Evolutionary conservation across 1,140 invertebrate species (phyloP), one percentile per base, ranked within the genome.

Genomic region (Leptinotarsa texana): DNA sequence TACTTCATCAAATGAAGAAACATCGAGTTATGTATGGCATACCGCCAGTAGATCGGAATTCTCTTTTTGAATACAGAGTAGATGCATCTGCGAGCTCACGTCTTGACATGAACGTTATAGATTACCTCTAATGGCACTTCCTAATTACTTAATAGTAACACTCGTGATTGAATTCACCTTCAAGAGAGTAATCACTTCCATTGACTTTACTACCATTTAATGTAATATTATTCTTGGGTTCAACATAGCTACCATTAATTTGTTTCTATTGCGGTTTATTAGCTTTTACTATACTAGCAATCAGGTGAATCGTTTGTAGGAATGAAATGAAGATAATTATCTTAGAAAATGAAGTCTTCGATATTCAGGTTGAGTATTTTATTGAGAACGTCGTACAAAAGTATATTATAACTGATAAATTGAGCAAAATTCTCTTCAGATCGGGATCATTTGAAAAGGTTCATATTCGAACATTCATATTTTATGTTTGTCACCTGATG

Each of bases 131-230:
- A 57, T 57, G 51, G n/a, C n/a, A 57, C 51, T 57, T 42, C 51
- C 51, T 57, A 57, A 57, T 18, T 57, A 57, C 51, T 57, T 57
- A 57, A 57, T 57, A 57, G 51, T 57, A 57, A 57, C 51, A 57
- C 15, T 57, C 51, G 51, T 57, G 51, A 57, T 57, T 57, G n/a
- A 57, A 57, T 57, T 57, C 51, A 57, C 17, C 51, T 57, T 57
- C n/a, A 57, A 18, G n/a, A 57, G 51, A 57, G 51, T 57, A 57
- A 57, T 57, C 51, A 57, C 51, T 57, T 57, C 51, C 51, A 57
- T 57, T 57, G 51, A 18, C 51, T 57, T 15, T 15, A 57, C 51
- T 17, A 57, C 51, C 15, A 57, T 57, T 57, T 57, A 57, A 57
- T n/a, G 51, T 18, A 57, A 57, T 57, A 57, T 57, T 57, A 57